Evolutionary conservation across 2,888 invertebrate species (phyloP).

Genomic region (Eristalinus sepulchralis): DNA sequence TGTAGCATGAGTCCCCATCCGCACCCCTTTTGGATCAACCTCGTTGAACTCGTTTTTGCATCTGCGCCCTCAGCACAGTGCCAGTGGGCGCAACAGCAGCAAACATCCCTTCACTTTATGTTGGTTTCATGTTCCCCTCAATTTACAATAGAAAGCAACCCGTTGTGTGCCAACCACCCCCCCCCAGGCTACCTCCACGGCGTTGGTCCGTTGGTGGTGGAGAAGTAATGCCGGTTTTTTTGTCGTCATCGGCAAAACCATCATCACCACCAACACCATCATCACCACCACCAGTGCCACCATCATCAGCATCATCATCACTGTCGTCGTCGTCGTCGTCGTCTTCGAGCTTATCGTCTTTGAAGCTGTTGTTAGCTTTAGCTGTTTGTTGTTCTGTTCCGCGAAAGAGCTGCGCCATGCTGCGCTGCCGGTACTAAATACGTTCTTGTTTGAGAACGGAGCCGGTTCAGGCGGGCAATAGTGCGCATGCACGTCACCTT

Average conservation of each 20-base stretch:
- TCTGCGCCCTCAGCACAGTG: slow-evolving; percentile 47
- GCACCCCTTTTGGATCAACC: background rate
- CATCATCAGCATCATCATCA: too few relatives aligned
- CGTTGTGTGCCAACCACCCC: background rate
- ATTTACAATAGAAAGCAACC: too few relatives aligned
- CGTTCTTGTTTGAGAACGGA: slow-evolving; percentile 35
- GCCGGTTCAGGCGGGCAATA: slow-evolving; percentile 48
- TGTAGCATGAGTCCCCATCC: background rate
- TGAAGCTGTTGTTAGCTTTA: slow-evolving; percentile 50
- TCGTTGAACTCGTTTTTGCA: slow-evolving; percentile 27
- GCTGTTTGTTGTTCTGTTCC: slow-evolving; percentile 46
- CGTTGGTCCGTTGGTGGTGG: slow-evolving; percentile 18
- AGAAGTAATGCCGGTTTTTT: slow-evolving; percentile 55
- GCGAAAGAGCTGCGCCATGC: slow-evolving; percentile 40
- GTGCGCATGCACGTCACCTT: slow-evolving; percentile 69
- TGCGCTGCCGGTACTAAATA: slow-evolving; percentile 25
- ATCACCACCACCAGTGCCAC: too few relatives aligned
- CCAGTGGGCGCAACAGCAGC: background rate
- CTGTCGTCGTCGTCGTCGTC: slow-evolving; percentile 3
- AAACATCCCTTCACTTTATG: slow-evolving; percentile 33
- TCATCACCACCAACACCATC: too few relatives aligned
- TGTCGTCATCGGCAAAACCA: slow-evolving; percentile 36
- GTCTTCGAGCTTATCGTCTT: slow-evolving; percentile 20
- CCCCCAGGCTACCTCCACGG: background rate
- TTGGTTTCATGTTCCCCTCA: background rate